Percentiles rank a stretch among this genome's conserved stretches.
These are phyloP conservation scores for Thripadectes ignobilis DNA, from an alignment of 2,797 vertebrate genomes.

Conservation along the genomic window DNA sequence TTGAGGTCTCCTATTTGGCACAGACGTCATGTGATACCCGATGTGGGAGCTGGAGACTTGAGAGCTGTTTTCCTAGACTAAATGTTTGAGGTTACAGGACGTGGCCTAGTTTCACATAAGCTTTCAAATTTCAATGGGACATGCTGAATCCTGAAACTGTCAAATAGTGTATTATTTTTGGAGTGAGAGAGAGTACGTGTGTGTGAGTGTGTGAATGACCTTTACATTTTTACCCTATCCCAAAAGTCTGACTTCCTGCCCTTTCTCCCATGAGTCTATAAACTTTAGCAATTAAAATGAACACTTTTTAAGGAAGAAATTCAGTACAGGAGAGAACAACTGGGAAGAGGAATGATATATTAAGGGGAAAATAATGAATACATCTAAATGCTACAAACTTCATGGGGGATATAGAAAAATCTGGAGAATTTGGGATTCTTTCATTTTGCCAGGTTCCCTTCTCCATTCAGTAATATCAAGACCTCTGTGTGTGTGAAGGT, in stretches of 20 bases:
- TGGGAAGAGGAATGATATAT: not conserved
- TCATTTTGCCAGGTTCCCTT: not conserved
- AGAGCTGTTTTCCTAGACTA: slow-evolving; percentile 72
- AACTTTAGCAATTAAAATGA: slow-evolving; percentile 52
- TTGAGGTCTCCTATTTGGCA: slow-evolving; percentile 58
- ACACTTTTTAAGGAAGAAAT: slow-evolving; percentile 35
- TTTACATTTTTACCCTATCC: slow-evolving; percentile 72
- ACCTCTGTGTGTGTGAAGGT: not conserved
- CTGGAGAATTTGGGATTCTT: not conserved
- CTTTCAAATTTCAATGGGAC: slow-evolving; percentile 75
- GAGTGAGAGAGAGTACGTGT: slow-evolving; percentile 47
- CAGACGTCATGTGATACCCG: slow-evolving; percentile 71
- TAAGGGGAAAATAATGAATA: not conserved
- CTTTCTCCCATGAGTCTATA: slow-evolving; percentile 60
- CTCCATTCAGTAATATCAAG: not conserved
- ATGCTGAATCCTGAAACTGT: slow-evolving; percentile 73
- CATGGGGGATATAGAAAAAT: not conserved
- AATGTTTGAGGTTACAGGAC: slow-evolving; percentile 74
- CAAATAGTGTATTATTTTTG: slow-evolving; percentile 76
- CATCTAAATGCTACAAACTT: not conserved
- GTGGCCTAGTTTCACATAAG: slow-evolving; percentile 69
- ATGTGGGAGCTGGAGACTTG: slow-evolving; percentile 66
- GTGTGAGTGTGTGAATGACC: slow-evolving; percentile 70
- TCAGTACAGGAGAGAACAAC: slow-evolving; percentile 2
- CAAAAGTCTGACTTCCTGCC: slow-evolving; percentile 71